These are phyloP conservation scores for Porites cylindrica DNA, from an alignment of 92 coral and sea anemone genomes.

Conservation along the genomic window DNA sequence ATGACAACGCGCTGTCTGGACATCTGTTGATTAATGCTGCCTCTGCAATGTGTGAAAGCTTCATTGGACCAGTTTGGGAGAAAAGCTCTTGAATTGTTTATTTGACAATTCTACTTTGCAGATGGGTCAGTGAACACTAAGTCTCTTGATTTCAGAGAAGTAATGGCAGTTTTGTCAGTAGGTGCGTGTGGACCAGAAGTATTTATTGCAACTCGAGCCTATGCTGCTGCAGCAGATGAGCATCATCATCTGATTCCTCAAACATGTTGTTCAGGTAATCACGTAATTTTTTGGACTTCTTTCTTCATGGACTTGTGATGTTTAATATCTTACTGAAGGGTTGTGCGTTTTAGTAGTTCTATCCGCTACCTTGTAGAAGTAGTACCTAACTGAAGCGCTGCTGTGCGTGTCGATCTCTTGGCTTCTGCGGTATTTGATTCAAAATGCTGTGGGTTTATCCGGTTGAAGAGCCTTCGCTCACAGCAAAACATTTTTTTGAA, in stretches of 20 bases:
- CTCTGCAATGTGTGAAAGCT: background rate
- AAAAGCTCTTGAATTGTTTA: slow-evolving; percentile 14
- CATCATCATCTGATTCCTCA: background rate
- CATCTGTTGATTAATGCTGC: background rate
- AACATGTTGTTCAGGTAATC: background rate
- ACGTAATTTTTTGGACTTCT: background rate
- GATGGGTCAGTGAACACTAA: slow-evolving; percentile 1
- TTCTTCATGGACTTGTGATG: too few species aligned
- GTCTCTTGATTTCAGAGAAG: slow-evolving; percentile 6
- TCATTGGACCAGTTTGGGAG: slow-evolving; percentile 15
- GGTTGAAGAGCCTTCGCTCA: background rate
- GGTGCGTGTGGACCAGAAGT: slow-evolving; percentile 3
- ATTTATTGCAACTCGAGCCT: too few species aligned
- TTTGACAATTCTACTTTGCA: background rate
- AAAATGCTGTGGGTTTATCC: too few species aligned
- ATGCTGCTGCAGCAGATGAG: too few species aligned
- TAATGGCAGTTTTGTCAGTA: background rate
- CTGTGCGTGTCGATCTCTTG: background rate
- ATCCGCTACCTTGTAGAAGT: too few species aligned
- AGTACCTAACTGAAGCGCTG: too few species aligned
- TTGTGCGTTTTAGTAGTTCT: too few species aligned
- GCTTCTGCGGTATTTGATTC: background rate
- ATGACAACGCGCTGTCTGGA: background rate
- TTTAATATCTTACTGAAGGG: too few species aligned
- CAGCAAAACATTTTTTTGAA: background rate